Evolutionary conservation across 2,888 invertebrate species (phyloP).

Genomic region (Pseudoips prasinana): DNA sequence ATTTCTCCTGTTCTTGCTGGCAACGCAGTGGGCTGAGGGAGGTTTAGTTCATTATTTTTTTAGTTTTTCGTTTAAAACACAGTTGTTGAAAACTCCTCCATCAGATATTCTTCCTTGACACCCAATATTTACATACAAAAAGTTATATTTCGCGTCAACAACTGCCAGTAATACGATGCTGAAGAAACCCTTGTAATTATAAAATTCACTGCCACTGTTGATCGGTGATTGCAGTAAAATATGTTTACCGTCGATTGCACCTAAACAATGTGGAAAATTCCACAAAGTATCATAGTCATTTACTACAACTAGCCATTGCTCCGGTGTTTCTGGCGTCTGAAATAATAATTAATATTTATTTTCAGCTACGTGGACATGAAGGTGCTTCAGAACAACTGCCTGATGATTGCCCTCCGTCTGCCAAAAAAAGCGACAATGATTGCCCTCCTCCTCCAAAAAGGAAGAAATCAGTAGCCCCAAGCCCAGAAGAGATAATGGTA

Average conservation of each 20-base stretch:
- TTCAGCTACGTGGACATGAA: constrained; percentile 8
- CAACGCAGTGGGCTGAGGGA: constrained; percentile 8
- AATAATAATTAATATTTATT: constrained; percentile 4
- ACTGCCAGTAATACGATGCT: constrained; percentile 12
- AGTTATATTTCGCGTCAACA: constrained; percentile 14
- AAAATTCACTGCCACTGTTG: constrained; percentile 12
- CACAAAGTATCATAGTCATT: constrained; percentile 15
- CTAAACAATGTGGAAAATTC: constrained; percentile 10
- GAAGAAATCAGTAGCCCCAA: constrained; percentile 16
- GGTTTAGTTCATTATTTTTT: constrained; percentile 7
- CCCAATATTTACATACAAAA: constrained; percentile 10
- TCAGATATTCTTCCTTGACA: constrained; percentile 14
- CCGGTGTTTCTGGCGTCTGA: constrained; percentile 13
- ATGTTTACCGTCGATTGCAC: constrained; percentile 16
- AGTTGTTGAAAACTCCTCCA: constrained; percentile 5
- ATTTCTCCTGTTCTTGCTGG: constrained; percentile 10
- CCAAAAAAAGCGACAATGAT: constrained; percentile 9
- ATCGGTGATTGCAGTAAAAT: constrained; percentile 10
- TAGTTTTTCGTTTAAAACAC: constrained; percentile 6
- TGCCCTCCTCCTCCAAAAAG: constrained; percentile 8
- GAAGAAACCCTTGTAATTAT: constrained; percentile 12
- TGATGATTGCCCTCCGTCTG: constrained; percentile 10
- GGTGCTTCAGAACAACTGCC: constrained; percentile 9
- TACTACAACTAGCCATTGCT: constrained; percentile 8
- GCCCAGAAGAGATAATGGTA: constrained; percentile 17